A percentile compares a stretch with the other conserved stretches of the same genome.
These are phyloP conservation scores for Cichladusa arquata DNA, from an alignment of 2,113 vertebrate species.

Conservation along the genomic window DNA sequence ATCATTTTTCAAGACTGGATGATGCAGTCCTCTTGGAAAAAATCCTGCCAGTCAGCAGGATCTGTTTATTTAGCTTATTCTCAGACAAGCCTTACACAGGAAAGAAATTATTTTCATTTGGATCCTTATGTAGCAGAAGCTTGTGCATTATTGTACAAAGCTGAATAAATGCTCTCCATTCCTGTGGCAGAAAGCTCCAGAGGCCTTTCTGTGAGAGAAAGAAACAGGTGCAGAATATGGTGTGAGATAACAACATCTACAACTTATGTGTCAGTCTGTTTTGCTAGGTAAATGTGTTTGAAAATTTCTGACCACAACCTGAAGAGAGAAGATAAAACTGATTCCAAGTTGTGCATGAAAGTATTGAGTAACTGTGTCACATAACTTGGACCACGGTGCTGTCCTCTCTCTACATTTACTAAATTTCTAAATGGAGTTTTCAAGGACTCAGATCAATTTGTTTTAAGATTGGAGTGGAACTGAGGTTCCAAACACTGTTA, in stretches of 20 bases:
- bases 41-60: not conserved
- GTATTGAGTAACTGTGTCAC: not conserved
- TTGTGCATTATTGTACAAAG: not conserved
- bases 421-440: not conserved
- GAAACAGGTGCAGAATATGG: not conserved
- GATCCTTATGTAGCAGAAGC: not conserved
- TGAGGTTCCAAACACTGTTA: not conserved
- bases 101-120: not conserved
- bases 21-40: not conserved
- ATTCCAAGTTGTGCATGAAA: accelerated
- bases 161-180: not conserved
- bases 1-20: too few species aligned
- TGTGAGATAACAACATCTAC: not conserved
- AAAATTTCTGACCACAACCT: not conserved
- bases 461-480: not conserved
- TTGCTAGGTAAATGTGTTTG: not conserved
- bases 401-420: not conserved
- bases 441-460: not conserved
- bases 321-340: not conserved
- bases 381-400: not conserved
- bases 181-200: not conserved
- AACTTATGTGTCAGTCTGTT: not conserved
- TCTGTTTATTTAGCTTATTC: not conserved
- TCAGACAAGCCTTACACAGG: not conserved
- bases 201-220: not conserved